Base-by-base conservation (phyloP, 2,888 invertebrate species). In the Cataglyphis altisquamis region DNA sequence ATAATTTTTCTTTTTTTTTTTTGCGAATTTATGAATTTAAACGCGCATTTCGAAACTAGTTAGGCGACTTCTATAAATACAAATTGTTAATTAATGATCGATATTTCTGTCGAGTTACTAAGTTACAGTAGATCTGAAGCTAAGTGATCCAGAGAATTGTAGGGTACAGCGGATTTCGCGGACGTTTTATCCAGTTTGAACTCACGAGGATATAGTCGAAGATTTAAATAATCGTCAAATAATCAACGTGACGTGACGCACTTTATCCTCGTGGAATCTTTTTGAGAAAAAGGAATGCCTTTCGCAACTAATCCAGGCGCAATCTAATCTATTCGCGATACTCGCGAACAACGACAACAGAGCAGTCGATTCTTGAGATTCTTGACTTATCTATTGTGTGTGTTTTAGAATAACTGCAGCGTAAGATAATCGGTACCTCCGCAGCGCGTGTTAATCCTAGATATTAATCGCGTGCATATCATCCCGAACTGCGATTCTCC, bases 131-230 rank as follows among this genome's bases (percentile, higher is more conserved):
- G 32, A 70, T 70, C 21, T 18, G 45, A 57, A 60, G 12, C 29
- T 36, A 67, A 68, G 67, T 9, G 39, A 68, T 64, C 67, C 75
- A n/a, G 63, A 82, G 68, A 52, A 73, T 74, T 60, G 32, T 48
- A 9, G 66, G 10, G 21, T 29, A 52, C 6, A 36, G 21, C 32
- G 41, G 41, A 81, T 32, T 67, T 78, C 86, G 78, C 72, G 86
- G 85, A 63, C 89, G 92, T 92, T 92, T 92, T 92, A 92, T 92
- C 91, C 92, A 92, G 92, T 91, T 87, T 45, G 15, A 80, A 83
- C 39, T 18, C 45, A 39, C 25, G 6, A 18, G 72, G 70, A 48
- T 8, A n/a, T 48, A 48, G n/a, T 87, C 72, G 45, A 67, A 15
- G 39, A 72, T 60, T 12, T 36, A 57, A 39, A 36, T 25, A 57